phyloP scores from a whole-genome alignment of 2,888 invertebrate genomes.

The Dynastes grantii region DNA sequence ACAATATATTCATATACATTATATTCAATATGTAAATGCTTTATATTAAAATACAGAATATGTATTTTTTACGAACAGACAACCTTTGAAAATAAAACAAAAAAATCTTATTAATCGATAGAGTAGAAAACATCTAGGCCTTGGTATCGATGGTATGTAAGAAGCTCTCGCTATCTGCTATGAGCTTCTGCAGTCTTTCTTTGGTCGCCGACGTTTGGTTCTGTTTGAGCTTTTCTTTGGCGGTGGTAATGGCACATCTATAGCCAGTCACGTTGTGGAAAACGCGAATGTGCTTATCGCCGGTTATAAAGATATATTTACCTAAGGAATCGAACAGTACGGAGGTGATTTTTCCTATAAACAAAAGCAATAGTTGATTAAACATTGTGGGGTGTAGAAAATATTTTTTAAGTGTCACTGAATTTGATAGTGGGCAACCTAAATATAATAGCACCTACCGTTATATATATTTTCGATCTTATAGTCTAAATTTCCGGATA shows the following conservation, averaged over 20 bases:
- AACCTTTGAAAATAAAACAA: too few species aligned
- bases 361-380: conserved; percentile 13
- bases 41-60: too few species aligned
- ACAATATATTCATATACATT: too few species aligned
- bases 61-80: too few species aligned
- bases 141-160: conserved; percentile 59
- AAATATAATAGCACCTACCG: conserved; percentile 67
- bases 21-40: too few species aligned
- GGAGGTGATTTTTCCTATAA: conserved; percentile 79
- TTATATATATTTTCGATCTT: conserved; percentile 78
- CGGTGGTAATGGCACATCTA: conserved; percentile 70
- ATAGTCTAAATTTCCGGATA: conserved; percentile 78
- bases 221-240: conserved; percentile 73
- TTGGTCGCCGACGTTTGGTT: conserved; percentile 82
- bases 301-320: conserved; percentile 81
- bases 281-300: conserved; percentile 84
- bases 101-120: too few species aligned
- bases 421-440: too few species aligned
- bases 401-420: too few species aligned
- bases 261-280: conserved; percentile 86
- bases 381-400: too few species aligned
- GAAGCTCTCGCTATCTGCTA: conserved; percentile 75
- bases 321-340: conserved; percentile 84
- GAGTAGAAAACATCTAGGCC: conserved; percentile 15
- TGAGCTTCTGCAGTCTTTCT: conserved; percentile 82